Base-by-base conservation (phyloP, 2,113 vertebrate genomes). In the Cariama cristata region DNA sequence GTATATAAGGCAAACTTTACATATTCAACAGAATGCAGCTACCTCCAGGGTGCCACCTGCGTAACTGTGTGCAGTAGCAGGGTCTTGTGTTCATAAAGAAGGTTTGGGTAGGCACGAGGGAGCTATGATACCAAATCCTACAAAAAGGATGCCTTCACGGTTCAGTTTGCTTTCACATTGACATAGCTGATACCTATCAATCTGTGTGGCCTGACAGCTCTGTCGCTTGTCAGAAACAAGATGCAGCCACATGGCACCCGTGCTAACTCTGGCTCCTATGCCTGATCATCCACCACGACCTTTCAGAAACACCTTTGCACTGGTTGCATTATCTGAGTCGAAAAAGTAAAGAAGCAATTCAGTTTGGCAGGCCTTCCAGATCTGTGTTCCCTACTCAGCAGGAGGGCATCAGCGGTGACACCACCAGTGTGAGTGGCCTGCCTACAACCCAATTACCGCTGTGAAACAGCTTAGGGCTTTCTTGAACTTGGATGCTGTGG, bases 301-400 rank as follows among this genome's bases (percentile, higher is more conserved):
- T 68, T 63, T 85, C 18, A 80, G 55, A 87, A 27, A 64, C 53
- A 81, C 35, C 62, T 97, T 89, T 66, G 50, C 81, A 69, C 26
- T 55, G 60, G 23, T 5, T 69, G 63, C 8, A 8, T 60, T 64
- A 69, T 62, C 22, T 33, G 38, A 44, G 64, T 1, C 42, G 50
- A 73, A 91, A 59, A 77, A 71, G 22, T 32, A 72, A 72, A 86
- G 63, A 50, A 87, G 73, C 14, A 76, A 49, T 81, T 74, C 40
- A 60, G 23, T 60, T 62, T 56, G 68, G 30, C 40, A 90, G 45
- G 30, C 59, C 55, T 66, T 73, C 42, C 73, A 81, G 35, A 52
- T 66, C 35, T n/a, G 21, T 55, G 56, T 62, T 66, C 62, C 18
- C 60, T 66, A 22, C 42, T 81, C 91, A 81, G 59, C 40, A 62